A percentile compares a stretch with the other conserved stretches of the same genome.
These are phyloP conservation scores for Hipparchia sbordonii DNA, from an alignment of 2,888 invertebrate species.

Conservation along the genomic window DNA sequence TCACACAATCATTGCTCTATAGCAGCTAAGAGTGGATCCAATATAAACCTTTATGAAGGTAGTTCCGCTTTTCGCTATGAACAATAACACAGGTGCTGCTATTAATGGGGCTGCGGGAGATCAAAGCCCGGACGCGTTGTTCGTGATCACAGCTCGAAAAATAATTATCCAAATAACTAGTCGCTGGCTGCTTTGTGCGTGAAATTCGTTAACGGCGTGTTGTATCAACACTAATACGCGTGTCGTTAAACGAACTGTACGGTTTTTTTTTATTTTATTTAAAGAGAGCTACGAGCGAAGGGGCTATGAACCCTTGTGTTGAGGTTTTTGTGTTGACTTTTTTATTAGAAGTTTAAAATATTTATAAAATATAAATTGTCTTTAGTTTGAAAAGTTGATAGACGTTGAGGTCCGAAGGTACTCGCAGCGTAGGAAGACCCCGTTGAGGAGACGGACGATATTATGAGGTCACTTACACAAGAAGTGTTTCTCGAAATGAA, in stretches of 20 bases:
- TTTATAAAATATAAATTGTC: too few relatives aligned
- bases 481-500: too few relatives aligned
- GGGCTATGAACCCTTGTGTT: conserved; percentile 1
- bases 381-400: too few relatives aligned
- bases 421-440: too few relatives aligned
- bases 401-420: too few relatives aligned
- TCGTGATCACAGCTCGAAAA: conserved; percentile 61
- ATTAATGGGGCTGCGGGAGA: conserved; percentile 35
- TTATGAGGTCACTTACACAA: too few relatives aligned
- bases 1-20: conserved; percentile 18
- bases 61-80: conserved; percentile 34
- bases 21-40: conserved; percentile 3
- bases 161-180: conserved; percentile 55
- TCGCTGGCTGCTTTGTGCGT: conserved; percentile 22
- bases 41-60: conserved; percentile 30
- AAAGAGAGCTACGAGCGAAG: neutral
- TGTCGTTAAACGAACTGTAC: conserved; percentile 15
- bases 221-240: conserved; percentile 23
- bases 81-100: conserved; percentile 39
- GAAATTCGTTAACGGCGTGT: conserved; percentile 24
- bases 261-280: conserved; percentile 15
- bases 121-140: conserved; percentile 61
- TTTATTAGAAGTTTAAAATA: neutral
- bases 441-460: too few relatives aligned
- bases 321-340: neutral